Percentiles rank a stretch among this genome's conserved stretches.
Conservation (phyloP, 2,113 vertebrate genomes). For the Poicephalus meyeri region DNA sequence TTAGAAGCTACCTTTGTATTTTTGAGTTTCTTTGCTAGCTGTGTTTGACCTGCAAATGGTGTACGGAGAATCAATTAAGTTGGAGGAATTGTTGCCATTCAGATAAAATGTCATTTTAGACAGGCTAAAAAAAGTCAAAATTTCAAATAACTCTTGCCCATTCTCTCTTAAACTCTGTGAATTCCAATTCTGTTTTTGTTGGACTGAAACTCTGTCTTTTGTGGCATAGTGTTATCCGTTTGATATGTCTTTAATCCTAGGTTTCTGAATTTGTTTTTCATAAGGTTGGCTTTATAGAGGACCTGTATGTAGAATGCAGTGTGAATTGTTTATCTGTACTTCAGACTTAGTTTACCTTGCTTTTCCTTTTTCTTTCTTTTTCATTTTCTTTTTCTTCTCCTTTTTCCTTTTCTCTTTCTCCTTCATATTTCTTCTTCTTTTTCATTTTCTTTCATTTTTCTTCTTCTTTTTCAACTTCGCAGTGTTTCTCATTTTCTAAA, state of each 20-base stretch:
- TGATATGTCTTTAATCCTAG: background rate
- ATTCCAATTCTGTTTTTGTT: background rate
- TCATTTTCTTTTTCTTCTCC: rapidly evolving
- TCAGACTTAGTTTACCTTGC: background rate
- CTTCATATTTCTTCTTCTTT: too few species aligned
- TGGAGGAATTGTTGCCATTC: background rate
- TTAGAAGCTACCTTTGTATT: background rate
- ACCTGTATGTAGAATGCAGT: background rate
- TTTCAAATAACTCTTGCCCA: background rate
- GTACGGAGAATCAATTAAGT: background rate
- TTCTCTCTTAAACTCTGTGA: background rate
- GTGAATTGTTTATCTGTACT: background rate
- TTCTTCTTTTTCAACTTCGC: background rate
- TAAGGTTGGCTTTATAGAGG: background rate
- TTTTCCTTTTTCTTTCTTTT: rapidly evolving
- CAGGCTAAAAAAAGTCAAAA: background rate
- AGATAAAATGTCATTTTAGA: background rate
- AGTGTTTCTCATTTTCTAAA: background rate
- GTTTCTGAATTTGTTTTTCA: background rate
- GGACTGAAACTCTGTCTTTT: background rate
- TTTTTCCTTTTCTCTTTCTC: too few species aligned
- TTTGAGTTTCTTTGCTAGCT: background rate
- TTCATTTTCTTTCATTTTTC: rapidly evolving
- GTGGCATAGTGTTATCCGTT: background rate
- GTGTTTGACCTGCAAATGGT: background rate